phyloP scores from a whole-genome alignment of 2,888 invertebrate genomes.

The Amphipoea lucens region DNA sequence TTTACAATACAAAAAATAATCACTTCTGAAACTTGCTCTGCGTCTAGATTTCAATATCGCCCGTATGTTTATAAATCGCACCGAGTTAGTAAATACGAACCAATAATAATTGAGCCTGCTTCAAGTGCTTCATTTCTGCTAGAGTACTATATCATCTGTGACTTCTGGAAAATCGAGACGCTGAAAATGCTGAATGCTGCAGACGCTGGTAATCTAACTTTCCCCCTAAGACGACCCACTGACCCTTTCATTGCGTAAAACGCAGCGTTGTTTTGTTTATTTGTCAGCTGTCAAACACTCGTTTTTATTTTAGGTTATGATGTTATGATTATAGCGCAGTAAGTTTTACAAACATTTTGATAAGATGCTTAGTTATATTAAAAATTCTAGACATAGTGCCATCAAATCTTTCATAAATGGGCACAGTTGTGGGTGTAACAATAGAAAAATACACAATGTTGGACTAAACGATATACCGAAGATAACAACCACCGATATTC shows the following conservation, averaged over 20 bases:
- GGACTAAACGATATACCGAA: conserved; percentile 84
- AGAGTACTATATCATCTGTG: no score
- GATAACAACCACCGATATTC: conserved; percentile 83
- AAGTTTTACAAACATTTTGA: conserved; percentile 34
- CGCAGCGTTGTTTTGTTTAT: conserved; percentile 39
- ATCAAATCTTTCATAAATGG: conserved; percentile 68
- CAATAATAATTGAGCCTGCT: no score
- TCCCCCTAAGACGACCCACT: no score
- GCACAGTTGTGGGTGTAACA: conserved; percentile 70
- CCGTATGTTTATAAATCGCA: background rate
- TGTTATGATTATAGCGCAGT: conserved; percentile 42
- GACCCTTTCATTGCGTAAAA: conserved; percentile 5
- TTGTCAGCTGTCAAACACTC: conserved; percentile 32
- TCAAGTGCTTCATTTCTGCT: no score
- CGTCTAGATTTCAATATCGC: background rate
- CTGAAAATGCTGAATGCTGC: background rate
- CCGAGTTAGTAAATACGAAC: background rate
- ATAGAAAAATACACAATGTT: conserved; percentile 79
- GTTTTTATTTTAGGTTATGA: conserved; percentile 56
- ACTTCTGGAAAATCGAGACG: background rate
- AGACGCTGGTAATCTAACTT: no score
- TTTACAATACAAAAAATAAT: background rate
- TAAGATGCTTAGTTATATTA: conserved; percentile 76
- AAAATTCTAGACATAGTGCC: conserved; percentile 67
- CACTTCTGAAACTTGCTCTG: background rate